Percentiles rank a stretch among this genome's conserved stretches.
Evolutionary conservation across 2,113 vertebrate species (phyloP).

Genomic region (Mugil cephalus): DNA sequence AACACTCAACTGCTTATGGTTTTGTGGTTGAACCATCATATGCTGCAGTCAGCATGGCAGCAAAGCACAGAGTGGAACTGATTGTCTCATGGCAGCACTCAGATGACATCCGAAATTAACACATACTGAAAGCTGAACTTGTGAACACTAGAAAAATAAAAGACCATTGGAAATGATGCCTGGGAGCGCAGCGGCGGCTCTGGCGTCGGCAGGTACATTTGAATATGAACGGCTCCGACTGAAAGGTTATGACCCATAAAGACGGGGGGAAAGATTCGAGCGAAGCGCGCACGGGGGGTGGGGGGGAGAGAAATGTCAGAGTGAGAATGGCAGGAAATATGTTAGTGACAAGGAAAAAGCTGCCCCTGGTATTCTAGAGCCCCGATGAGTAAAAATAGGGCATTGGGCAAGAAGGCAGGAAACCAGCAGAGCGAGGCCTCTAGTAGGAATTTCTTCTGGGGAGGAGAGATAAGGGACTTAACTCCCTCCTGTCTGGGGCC

Average conservation of each 20-base stretch:
- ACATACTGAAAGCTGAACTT: conserved; percentile 36
- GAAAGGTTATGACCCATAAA: conserved; percentile 81
- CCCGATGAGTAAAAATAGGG: conserved; percentile 93
- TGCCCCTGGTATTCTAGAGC: conserved; percentile 90
- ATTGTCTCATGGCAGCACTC: conserved; percentile 58
- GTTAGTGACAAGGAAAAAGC: conserved; percentile 93
- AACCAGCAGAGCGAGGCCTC: conserved; percentile 91
- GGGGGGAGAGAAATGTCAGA: conserved; percentile 80
- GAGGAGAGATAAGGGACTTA: conserved; percentile 93
- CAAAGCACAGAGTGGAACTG: conserved; percentile 27
- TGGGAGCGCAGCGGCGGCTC: conserved; percentile 21
- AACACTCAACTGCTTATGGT: background rate
- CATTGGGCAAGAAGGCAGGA: conserved; percentile 95
- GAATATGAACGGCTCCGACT: conserved; percentile 70
- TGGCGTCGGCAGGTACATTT: conserved; percentile 65
- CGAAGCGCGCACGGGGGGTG: conserved; percentile 52
- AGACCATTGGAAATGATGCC: conserved; percentile 32
- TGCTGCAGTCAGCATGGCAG: conserved; percentile 31
- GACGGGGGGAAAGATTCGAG: conserved; percentile 66
- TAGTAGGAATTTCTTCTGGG: conserved; percentile 95
- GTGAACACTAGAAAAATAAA: conserved; percentile 21
- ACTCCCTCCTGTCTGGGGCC: conserved; percentile 87
- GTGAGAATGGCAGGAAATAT: conserved; percentile 88
- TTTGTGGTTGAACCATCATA: conserved; percentile 26
- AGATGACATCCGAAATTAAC: conserved; percentile 61